Evolutionary conservation across 2,888 invertebrate genomes (phyloP), one percentile per base, ranked within the genome.

Genomic region (Plebejus argus): DNA sequence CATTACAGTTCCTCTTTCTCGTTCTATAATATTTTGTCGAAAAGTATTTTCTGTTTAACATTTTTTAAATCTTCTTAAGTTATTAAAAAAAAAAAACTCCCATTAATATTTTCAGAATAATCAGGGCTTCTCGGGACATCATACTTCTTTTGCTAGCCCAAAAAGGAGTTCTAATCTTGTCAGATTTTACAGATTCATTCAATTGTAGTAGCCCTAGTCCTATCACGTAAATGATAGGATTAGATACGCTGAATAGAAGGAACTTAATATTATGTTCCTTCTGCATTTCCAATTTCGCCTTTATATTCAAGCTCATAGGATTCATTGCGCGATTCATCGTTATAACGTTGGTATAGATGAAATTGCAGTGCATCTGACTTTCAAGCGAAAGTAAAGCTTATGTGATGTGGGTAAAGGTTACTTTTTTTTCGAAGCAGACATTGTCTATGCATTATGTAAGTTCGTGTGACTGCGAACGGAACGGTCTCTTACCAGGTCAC

Each of bases 401-500:
- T 82, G 86, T 83, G 84, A 81, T 83, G 77, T 80, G 80, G 85
- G 83, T 82, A 89, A 86, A 88, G 89, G 84, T 87, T 83, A 89
- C 84, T 86, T 89, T 91, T 83, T 83, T 86, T 83, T 83, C 85
- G 84, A 82, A 86, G 81, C 83, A 70, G 82, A 84, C 87, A 89
- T 88, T 90, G 90, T 90, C 88, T 89, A 89, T 87, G 87, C 86
- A 90, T 93, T 92, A 92, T 90, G 90, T 91, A 92, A 92, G 91
- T 85, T 88, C 88, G 88, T 89, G 88, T 87, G 89, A 90, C 86
- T 90, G 87, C 86, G 84, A 86, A 93, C 91, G 89, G 92, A 93
- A 87, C 91, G 88, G 90, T 89, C 89, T 89, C 88, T 89, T 90
- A 91, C 90, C 92, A 90, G 93, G 91, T 93, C 93, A 90, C 89